Evolutionary conservation across 30 jellyfish, hydroid and myxozoan genomes (phyloP).

Genomic region (Hydractinia echinata): DNA sequence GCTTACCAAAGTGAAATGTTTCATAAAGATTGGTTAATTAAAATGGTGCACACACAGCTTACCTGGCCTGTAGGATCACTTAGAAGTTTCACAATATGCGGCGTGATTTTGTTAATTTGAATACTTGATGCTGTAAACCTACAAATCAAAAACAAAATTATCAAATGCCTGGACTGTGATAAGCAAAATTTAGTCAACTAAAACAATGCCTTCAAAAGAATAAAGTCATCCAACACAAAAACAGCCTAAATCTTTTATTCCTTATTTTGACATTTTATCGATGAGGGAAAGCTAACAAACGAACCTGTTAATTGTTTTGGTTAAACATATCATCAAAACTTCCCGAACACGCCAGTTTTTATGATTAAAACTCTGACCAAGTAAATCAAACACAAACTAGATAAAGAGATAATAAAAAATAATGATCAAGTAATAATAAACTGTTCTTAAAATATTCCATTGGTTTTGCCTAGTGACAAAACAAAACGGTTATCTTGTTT

Average conservation of each 20-base stretch:
- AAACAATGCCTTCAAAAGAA: too few species aligned
- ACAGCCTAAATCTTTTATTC: too few species aligned
- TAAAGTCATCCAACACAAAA: too few species aligned
- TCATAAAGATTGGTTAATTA: too few species aligned
- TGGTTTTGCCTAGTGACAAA: background rate
- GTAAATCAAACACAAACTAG: slow-evolving; percentile 70
- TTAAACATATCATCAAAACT: slow-evolving; percentile 73
- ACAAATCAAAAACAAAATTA: background rate
- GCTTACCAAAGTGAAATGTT: too few species aligned
- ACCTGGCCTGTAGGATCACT: slow-evolving; percentile 98
- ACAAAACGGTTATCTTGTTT: background rate
- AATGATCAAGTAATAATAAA: background rate
- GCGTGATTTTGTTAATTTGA: slow-evolving; percentile 74
- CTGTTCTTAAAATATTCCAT: background rate
- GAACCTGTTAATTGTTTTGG: slow-evolving; percentile 51
- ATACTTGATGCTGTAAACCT: slow-evolving; percentile 88
- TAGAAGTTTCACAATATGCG: slow-evolving; percentile 73
- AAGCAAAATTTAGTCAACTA: too few species aligned
- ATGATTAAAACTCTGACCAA: slow-evolving; percentile 61
- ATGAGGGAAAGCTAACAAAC: background rate
- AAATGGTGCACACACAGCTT: too few species aligned
- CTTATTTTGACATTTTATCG: too few species aligned
- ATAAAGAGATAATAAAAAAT: slow-evolving; percentile 16
- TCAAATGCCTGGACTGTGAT: too few species aligned
- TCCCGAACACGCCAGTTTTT: slow-evolving; percentile 96